Evolutionary conservation across 2,113 vertebrate species (phyloP).

Genomic region (Pollimyrus isidori): DNA sequence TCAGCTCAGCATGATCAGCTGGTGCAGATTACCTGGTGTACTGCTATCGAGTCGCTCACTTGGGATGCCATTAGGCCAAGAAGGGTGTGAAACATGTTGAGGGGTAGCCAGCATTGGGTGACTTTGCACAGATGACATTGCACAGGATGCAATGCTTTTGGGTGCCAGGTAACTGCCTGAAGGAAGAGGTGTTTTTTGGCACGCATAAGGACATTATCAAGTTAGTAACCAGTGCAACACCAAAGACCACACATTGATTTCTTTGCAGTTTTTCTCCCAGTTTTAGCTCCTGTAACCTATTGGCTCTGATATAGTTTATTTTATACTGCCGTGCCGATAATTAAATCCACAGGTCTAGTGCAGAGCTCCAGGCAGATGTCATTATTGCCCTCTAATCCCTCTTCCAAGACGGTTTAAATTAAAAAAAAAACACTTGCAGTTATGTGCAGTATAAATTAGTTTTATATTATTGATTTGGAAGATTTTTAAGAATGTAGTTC

Average conservation of each 20-base stretch:
- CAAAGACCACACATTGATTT: not conserved
- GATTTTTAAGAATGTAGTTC: not conserved
- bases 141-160: not conserved
- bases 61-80: not conserved
- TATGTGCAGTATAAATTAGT: not conserved
- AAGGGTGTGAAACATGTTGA: not conserved
- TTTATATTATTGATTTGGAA: not conserved
- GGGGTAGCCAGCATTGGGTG: not conserved
- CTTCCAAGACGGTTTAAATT: not conserved
- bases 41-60: not conserved
- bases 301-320: not conserved
- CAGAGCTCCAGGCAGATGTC: not conserved
- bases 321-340: not conserved
- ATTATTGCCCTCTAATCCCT: not conserved
- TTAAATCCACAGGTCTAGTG: not conserved
- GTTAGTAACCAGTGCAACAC: not conserved
- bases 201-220: not conserved
- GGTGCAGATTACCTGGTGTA: not conserved
- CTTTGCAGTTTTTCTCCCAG: not conserved
- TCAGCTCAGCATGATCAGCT: not conserved
- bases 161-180: not conserved
- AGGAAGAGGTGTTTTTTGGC: not conserved
- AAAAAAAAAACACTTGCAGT: not conserved
- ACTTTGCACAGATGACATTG: not conserved
- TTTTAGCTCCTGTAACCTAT: not conserved